Evolutionary conservation across 2,888 invertebrate species (phyloP).

Genomic region (Dicranocentrus wangi): DNA sequence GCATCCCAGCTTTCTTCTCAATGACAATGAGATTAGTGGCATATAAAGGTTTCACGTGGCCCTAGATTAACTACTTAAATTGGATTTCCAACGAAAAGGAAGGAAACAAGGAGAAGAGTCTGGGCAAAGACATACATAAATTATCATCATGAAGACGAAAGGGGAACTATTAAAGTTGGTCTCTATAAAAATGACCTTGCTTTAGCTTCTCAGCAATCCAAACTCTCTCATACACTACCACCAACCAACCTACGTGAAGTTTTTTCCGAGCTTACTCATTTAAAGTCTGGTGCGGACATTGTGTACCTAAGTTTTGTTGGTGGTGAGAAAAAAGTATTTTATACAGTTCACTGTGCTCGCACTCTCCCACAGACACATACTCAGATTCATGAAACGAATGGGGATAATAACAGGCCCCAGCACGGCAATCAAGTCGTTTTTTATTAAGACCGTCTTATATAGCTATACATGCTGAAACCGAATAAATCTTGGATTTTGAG

Average conservation of each 20-base stretch:
- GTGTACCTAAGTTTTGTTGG: neutral
- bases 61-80: constrained; percentile 63
- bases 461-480: neutral
- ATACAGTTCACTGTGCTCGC: neutral
- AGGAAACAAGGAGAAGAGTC: constrained; percentile 20
- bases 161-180: constrained; percentile 46
- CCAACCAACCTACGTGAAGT: neutral
- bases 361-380: neutral
- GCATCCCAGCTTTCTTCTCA: constrained; percentile 43
- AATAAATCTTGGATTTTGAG: neutral
- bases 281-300: neutral
- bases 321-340: neutral
- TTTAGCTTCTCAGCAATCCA: constrained; percentile 23
- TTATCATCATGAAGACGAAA: constrained; percentile 56
- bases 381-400: constrained; percentile 57
- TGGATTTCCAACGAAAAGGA: constrained; percentile 57
- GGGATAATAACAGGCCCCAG: constrained; percentile 53
- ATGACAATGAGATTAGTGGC: constrained; percentile 64
- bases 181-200: constrained; percentile 51
- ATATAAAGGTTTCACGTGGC: constrained; percentile 61
- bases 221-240: neutral
- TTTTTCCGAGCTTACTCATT: constrained; percentile 1
- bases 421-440: constrained; percentile 52
- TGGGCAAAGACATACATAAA: constrained; percentile 57
- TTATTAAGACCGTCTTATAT: constrained; percentile 45